These are phyloP conservation scores for Ptyas mucosa DNA, from an alignment of 2,113 vertebrate genomes.

Conservation along the genomic window DNA sequence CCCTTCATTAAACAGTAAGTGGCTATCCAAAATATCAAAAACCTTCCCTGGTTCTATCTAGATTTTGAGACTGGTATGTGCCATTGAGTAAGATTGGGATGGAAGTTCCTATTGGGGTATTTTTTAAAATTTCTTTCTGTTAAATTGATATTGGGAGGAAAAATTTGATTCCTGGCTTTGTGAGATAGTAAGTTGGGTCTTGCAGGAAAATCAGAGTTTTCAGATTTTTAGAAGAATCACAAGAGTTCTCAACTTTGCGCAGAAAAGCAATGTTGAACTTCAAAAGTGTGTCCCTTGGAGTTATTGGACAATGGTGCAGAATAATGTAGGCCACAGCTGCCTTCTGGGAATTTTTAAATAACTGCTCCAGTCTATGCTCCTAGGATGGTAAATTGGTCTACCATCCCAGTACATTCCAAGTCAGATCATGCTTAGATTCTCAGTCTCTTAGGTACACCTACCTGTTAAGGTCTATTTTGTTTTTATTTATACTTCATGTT, in stretches of 20 bases:
- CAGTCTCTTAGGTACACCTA: background rate
- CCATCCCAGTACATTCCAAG: background rate
- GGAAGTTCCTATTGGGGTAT: background rate
- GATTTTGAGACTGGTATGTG: background rate
- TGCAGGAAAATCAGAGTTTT: background rate
- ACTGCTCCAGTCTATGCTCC: background rate
- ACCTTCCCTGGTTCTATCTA: background rate
- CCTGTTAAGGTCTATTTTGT: background rate
- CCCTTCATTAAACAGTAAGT: background rate
- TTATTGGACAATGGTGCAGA: background rate
- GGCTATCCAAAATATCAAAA: background rate
- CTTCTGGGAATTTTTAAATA: background rate
- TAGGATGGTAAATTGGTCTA: background rate
- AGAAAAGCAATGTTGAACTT: background rate
- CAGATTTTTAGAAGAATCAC: background rate
- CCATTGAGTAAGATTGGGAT: background rate
- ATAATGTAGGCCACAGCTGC: background rate
- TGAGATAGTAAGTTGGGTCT: background rate
- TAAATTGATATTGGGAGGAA: background rate
- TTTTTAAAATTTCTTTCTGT: background rate
- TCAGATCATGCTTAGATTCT: background rate
- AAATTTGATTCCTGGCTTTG: background rate
- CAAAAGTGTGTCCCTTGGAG: background rate
- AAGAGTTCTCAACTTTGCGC: background rate
- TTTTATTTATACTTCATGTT: background rate